Evolutionary conservation across 1,140 invertebrate species (phyloP).

Genomic region (Zelostemma sp.): DNA sequence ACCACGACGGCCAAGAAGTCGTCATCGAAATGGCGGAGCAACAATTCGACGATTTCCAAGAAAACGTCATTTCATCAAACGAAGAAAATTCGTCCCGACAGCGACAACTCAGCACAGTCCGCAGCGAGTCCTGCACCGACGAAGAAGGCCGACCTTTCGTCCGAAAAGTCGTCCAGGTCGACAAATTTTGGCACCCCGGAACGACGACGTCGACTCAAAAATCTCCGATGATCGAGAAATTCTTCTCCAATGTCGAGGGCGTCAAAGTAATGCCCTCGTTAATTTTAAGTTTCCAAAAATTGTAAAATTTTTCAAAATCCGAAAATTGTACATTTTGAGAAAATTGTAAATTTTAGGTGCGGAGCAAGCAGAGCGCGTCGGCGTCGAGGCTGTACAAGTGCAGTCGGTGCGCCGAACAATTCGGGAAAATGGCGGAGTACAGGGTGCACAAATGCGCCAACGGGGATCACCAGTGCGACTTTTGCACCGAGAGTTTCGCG

Average conservation of each 20-base stretch:
- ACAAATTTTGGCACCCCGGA: constrained; percentile 69
- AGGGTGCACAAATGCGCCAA: constrained; percentile 60
- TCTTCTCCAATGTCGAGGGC: constrained; percentile 67
- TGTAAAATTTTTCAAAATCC: too few relatives aligned
- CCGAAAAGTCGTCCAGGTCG: constrained; percentile 72
- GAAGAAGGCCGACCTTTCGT: constrained; percentile 70
- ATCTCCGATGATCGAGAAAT: constrained; percentile 67
- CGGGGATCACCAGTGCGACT: constrained; percentile 61
- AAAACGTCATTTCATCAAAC: constrained; percentile 18
- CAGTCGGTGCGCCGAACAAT: constrained; percentile 62
- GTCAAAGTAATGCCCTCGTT: constrained; percentile 53
- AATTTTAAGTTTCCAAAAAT: neutral
- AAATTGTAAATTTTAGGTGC: constrained; percentile 42
- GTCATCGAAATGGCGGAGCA: constrained; percentile 71
- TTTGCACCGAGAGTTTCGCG: constrained; percentile 63
- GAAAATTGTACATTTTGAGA: too few relatives aligned
- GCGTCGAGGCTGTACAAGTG: constrained; percentile 57
- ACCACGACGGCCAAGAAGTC: constrained; percentile 77
- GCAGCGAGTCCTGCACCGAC: constrained; percentile 69
- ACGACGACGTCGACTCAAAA: constrained; percentile 45
- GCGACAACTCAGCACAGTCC: constrained; percentile 63
- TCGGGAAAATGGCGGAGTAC: constrained; percentile 59
- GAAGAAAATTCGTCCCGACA: constrained; percentile 40
- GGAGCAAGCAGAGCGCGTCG: constrained; percentile 53
- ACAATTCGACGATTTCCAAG: constrained; percentile 49